Base-by-base conservation (phyloP, 2,888 invertebrate genomes). In the Iphiclides podalirius region DNA sequence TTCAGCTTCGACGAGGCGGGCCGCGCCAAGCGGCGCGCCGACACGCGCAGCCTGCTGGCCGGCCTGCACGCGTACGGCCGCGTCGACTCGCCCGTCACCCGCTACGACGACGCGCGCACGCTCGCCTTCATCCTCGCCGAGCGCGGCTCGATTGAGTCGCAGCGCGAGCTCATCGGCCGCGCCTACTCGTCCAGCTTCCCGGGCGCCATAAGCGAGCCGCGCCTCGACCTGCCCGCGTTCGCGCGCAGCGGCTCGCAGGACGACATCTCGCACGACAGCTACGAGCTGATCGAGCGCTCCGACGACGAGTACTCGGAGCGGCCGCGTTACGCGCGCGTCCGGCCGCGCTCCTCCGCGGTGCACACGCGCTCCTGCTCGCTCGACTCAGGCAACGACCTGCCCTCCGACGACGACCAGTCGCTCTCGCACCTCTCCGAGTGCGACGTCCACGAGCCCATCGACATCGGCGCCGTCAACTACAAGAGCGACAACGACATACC, bases 151-250 rank as follows among this genome's bases (percentile, higher is more conserved):
- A 86, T 93, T 52, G 94, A 94, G 70, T 89, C 91, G 4, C 92
- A 91, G 66, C 92, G 93, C 68, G 93, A 93, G 68, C 90, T 93
- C 61, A 66, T 80, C 55, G 91, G 92, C 42, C 94, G 95, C 74
- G 92, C 95, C 3, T 96, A 95, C 80, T 95, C 95, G 14, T 95
- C 95, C 56, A 95, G 95, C 73, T 96, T 95, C 76, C 96, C 96
- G 14, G 96, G 96, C 48, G 95, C 94, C 43, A 92, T 92, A 2
- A 91, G 93, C 49, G 93, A 92, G 69, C 91, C 91, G 67, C 91
- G 92, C 20, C 90, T 91, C 62, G 93, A 93, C 62, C 89, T 91
- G 63, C 91, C 91, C 11, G 86, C 90, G 51, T 92, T 92, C 58
- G 92, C 91, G 61, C 84, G 93, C 53, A 88, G 90, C 52, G 89